A percentile compares a stretch with the other conserved stretches of the same genome.
These are phyloP conservation scores for Leucophora obtusa DNA, from an alignment of 2,888 invertebrate species.

Conservation along the genomic window DNA sequence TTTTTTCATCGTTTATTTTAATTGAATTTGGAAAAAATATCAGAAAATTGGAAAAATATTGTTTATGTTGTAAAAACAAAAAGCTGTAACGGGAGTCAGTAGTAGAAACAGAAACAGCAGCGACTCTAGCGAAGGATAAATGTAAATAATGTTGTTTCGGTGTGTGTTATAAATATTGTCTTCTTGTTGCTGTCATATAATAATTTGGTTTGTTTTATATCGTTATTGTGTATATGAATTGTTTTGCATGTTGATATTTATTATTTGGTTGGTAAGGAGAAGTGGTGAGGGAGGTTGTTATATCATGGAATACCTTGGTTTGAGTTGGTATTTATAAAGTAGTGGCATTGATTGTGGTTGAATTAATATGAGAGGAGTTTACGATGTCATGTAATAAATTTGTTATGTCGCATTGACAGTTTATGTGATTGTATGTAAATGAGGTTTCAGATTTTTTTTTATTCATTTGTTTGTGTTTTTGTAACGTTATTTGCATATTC, in stretches of 20 bases:
- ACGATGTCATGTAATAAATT: slow-evolving; percentile 65
- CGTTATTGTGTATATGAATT: slow-evolving; percentile 39
- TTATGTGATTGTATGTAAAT: slow-evolving; percentile 64
- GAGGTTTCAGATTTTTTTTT: slow-evolving; percentile 56
- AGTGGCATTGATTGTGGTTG: slow-evolving; percentile 61
- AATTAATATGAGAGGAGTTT: slow-evolving; percentile 63
- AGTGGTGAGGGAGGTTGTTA: slow-evolving; percentile 1
- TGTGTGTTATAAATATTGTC: slow-evolving; percentile 44
- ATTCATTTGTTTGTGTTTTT: slow-evolving; percentile 41
- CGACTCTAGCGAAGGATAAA: slow-evolving; percentile 54
- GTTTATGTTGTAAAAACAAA: slow-evolving; percentile 49
- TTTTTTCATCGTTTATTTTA: slow-evolving; percentile 57
- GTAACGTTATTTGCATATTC: slow-evolving; percentile 54
- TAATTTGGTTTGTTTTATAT: slow-evolving; percentile 43
- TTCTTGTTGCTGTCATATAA: slow-evolving; percentile 58
- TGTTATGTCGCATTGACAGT: slow-evolving; percentile 67
- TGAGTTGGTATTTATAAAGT: slow-evolving; percentile 4
- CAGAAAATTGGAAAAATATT: slow-evolving; percentile 64
- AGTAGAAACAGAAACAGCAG: slow-evolving; percentile 45
- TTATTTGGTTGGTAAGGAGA: not conserved
- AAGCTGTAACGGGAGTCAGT: slow-evolving; percentile 12
- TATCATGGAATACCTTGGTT: slow-evolving; percentile 20
- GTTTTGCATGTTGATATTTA: slow-evolving; percentile 32
- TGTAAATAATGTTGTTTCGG: slow-evolving; percentile 66
- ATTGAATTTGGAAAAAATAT: slow-evolving; percentile 64